phyloP scores from a whole-genome alignment of 2,888 invertebrate genomes.

The Stictocephala bisonia region DNA sequence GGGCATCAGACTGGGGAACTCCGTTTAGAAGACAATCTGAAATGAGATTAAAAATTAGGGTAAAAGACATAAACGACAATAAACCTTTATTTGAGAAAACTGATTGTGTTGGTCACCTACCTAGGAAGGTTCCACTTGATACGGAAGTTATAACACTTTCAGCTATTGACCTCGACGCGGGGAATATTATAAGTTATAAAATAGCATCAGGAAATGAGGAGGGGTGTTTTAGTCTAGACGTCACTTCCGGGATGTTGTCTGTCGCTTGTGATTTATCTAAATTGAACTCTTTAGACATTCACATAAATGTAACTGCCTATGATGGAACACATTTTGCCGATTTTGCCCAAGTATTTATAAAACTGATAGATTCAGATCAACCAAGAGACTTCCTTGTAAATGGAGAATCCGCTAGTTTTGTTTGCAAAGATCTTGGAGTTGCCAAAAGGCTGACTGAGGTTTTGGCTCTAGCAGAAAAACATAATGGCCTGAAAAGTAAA shows the following conservation, averaged over 20 bases:
- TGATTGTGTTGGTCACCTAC: conserved; percentile 84
- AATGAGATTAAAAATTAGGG: conserved; percentile 80
- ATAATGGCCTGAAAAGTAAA: conserved; percentile 69
- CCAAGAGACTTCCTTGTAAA: conserved; percentile 64
- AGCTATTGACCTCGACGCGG: conserved; percentile 92
- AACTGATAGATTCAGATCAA: conserved; percentile 75
- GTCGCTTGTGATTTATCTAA: conserved; percentile 85
- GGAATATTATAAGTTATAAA: conserved; percentile 88
- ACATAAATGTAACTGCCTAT: conserved; percentile 87
- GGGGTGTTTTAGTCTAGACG: conserved; percentile 85
- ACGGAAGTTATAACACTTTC: conserved; percentile 86
- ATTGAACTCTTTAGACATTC: conserved; percentile 73
- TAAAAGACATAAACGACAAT: conserved; percentile 92
- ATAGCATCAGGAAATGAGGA: conserved; percentile 91
- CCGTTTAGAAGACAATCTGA: conserved; percentile 93
- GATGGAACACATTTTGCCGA: conserved; percentile 94
- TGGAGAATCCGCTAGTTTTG: conserved; percentile 70
- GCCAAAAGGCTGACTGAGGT: conserved; percentile 82
- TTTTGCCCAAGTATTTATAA: conserved; percentile 79
- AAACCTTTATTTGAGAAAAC: conserved; percentile 88
- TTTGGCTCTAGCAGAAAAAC: conserved; percentile 81
- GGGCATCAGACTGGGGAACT: conserved; percentile 94
- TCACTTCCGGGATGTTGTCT: conserved; percentile 82
- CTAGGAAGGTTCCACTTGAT: conserved; percentile 80
- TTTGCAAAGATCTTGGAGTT: conserved; percentile 88